Evolutionary conservation across 2,888 invertebrate species (phyloP).

Genomic region (Galerucella nymphaeae): DNA sequence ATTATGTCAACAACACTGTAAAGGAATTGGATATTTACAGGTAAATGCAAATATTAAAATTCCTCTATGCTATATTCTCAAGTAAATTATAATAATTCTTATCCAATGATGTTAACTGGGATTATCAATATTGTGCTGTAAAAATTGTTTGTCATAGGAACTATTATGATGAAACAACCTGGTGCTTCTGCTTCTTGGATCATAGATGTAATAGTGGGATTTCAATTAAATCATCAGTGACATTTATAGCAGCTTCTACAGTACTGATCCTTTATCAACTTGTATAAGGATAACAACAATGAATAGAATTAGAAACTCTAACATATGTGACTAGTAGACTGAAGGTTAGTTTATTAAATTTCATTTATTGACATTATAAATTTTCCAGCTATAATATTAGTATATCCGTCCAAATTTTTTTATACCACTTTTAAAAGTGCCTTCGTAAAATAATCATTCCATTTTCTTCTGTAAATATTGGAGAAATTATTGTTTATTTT

Average conservation of each 20-base stretch:
- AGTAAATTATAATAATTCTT: too few relatives aligned
- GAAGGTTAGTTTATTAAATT: too few relatives aligned
- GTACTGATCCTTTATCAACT: constrained; percentile 28
- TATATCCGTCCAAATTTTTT: not conserved
- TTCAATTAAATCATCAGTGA: constrained; percentile 47
- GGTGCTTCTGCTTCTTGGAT: constrained; percentile 93
- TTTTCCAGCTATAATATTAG: too few relatives aligned
- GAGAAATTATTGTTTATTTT: not conserved
- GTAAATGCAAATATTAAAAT: constrained; percentile 61
- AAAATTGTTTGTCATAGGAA: constrained; percentile 69
- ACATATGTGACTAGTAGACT: too few relatives aligned
- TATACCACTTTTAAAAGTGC: not conserved
- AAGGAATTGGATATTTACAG: constrained; percentile 86
- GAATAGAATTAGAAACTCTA: too few relatives aligned
- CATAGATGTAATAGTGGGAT: constrained; percentile 79
- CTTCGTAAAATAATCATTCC: not conserved
- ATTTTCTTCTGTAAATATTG: not conserved
- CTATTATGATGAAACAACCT: constrained; percentile 83
- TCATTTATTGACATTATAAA: too few relatives aligned
- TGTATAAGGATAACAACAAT: not conserved
- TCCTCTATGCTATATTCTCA: not conserved
- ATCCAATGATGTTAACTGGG: too few relatives aligned
- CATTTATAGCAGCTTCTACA: constrained; percentile 26
- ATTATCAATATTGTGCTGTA: too few relatives aligned
- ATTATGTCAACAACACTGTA: constrained; percentile 89